Evolutionary conservation across 2,797 vertebrate genomes (phyloP), one percentile per base, ranked within the genome.

Genomic region (Aldrovandia affinis): DNA sequence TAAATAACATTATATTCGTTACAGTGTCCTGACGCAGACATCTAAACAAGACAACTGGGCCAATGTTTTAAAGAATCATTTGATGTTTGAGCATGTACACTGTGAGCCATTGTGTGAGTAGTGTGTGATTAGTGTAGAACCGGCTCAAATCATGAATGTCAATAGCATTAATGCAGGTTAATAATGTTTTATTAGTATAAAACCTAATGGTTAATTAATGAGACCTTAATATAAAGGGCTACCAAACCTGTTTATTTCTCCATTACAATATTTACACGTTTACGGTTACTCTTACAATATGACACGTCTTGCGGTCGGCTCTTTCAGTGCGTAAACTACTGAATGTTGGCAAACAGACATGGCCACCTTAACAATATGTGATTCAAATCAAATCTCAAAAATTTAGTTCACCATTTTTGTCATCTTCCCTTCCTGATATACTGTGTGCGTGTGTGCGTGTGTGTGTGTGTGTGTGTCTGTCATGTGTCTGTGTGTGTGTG

Each of bases 401-500:
- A 22, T 68, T 39, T 2, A 8, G 10, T 70, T 39, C 33, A 22
- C 18, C 12, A 28, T 68, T 68, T 33, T 77, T 54, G 9, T 75
- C 50, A 57, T n/a, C n/a, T n/a, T n/a, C n/a, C n/a, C n/a, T n/a
- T n/a, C n/a, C n/a, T n/a, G n/a, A n/a, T n/a, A n/a, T n/a, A n/a
- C n/a, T n/a, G n/a, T n/a, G n/a, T n/a, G n/a, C n/a, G n/a, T n/a
- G n/a, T n/a, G n/a, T n/a, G n/a, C n/a, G 39, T 22, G 52, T 30
- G 36, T 54, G 39, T 65, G 25, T 33, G 25, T n/a, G 70, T 36
- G 63, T 9, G 84, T 55, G 83, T 84, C 83, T 61, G 54, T 65
- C 80, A 57, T 28, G n/a, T 70, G 73, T 12, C n/a, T 18, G 28
- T 70, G 52, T 39, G 7, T 59, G 70, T 39, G 3, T 15, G 65